Evolutionary conservation across 2,797 vertebrate genomes (phyloP).

Genomic region (Parotocinclus haroldoi): DNA sequence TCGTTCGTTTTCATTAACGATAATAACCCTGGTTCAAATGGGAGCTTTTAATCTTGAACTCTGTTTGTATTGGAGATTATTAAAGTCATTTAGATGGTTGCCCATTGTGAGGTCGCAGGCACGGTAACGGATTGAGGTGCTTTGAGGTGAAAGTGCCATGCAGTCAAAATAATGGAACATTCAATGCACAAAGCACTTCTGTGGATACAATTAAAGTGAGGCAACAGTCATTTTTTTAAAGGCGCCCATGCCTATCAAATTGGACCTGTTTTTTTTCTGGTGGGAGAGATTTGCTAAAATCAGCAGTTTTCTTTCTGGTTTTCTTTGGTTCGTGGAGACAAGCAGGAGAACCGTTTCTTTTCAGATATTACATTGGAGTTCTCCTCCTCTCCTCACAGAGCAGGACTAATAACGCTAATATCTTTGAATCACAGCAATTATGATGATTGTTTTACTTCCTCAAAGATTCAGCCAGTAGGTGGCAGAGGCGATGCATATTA

Average conservation of each 20-base stretch:
- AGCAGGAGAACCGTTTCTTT: background rate
- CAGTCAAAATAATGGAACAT: conserved; percentile 56
- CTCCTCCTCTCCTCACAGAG: background rate
- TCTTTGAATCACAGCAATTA: background rate
- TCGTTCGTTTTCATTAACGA: background rate
- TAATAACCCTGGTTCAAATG: no score
- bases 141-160: conserved; percentile 46
- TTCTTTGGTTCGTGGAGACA: background rate
- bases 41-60: conserved; percentile 35
- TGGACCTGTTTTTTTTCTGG: conserved; percentile 52
- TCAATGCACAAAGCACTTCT: conserved; percentile 56
- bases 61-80: conserved; percentile 36
- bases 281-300: conserved; percentile 32
- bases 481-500: conserved; percentile 41
- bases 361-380: no score
- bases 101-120: conserved; percentile 32
- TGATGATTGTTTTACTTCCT: background rate
- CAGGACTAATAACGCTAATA: conserved; percentile 1
- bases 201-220: conserved; percentile 64
- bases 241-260: conserved; percentile 63
- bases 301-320: conserved; percentile 60
- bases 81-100: conserved; percentile 29
- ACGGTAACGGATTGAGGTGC: conserved; percentile 37
- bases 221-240: conserved; percentile 64
- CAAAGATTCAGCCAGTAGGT: conserved; percentile 40